Evolutionary conservation across 1,140 invertebrate genomes (phyloP).

Genomic region (Heliconius hewitsoni): DNA sequence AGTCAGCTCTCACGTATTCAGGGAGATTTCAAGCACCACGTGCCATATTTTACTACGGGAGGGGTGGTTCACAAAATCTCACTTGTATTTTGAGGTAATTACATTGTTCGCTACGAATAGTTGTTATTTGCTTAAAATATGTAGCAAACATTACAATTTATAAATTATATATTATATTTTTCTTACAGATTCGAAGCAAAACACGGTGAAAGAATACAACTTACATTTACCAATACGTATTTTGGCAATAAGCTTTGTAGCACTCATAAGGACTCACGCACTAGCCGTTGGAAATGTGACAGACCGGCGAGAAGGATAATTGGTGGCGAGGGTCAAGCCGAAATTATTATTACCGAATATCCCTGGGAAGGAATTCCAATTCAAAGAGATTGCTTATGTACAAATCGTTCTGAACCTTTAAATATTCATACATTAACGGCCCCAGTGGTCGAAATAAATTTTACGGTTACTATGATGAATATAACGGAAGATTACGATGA

Average conservation of each 20-base stretch:
- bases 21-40: slow-evolving; percentile 88
- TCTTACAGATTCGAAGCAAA: slow-evolving; percentile 85
- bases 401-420: slow-evolving; percentile 84
- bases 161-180: slow-evolving; percentile 18
- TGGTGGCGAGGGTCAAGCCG: slow-evolving; percentile 82
- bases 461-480: slow-evolving; percentile 89
- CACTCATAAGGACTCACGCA: slow-evolving; percentile 84
- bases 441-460: slow-evolving; percentile 86
- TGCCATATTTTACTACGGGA: slow-evolving; percentile 91
- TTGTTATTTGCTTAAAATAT: not conserved
- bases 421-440: slow-evolving; percentile 85
- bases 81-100: slow-evolving; percentile 85
- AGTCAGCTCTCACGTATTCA: slow-evolving; percentile 75
- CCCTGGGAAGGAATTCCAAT: slow-evolving; percentile 87
- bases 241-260: slow-evolving; percentile 86
- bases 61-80: slow-evolving; percentile 88
- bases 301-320: slow-evolving; percentile 68
- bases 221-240: slow-evolving; percentile 84
- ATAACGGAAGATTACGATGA: slow-evolving; percentile 90
- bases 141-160: not conserved
- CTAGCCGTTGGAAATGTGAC: slow-evolving; percentile 86
- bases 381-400: slow-evolving; percentile 88
- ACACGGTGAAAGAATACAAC: slow-evolving; percentile 84
- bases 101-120: not conserved
- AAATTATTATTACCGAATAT: slow-evolving; percentile 87